A percentile compares a stretch with the other conserved stretches of the same genome.
phyloP scores from a whole-genome alignment of 2,888 invertebrate genomes.

The Dorcus parallelipipedus region DNA sequence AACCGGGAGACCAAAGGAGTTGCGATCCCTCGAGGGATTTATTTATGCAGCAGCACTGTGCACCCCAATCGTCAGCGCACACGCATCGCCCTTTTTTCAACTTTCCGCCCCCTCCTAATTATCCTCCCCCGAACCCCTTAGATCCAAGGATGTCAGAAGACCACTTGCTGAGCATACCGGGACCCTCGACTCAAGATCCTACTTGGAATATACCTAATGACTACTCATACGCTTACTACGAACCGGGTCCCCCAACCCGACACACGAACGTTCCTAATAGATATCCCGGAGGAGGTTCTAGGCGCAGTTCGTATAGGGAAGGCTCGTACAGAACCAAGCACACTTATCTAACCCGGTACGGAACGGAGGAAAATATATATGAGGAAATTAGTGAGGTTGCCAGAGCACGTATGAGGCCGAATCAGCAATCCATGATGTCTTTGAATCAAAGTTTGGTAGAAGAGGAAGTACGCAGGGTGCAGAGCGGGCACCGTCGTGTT shows the following conservation, averaged over 20 bases:
- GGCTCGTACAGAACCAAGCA: slow-evolving; percentile 44
- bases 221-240: slow-evolving; percentile 83
- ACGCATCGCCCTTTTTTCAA: slow-evolving; percentile 57
- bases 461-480: slow-evolving; percentile 80
- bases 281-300: slow-evolving; percentile 42
- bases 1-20: slow-evolving; percentile 16
- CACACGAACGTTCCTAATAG: slow-evolving; percentile 62
- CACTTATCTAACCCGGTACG: slow-evolving; percentile 55
- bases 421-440: slow-evolving; percentile 56
- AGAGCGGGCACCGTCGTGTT: slow-evolving; percentile 77
- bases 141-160: slow-evolving; percentile 41
- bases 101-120: slow-evolving; percentile 73
- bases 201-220: slow-evolving; percentile 51
- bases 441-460: slow-evolving; percentile 71
- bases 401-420: slow-evolving; percentile 22
- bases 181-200: slow-evolving; percentile 37
- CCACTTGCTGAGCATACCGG: slow-evolving; percentile 38
- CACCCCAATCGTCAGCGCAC: slow-evolving; percentile 25
- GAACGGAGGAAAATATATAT: slow-evolving; percentile 82
- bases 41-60: slow-evolving; percentile 14
- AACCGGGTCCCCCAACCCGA: slow-evolving; percentile 61
- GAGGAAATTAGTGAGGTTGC: slow-evolving; percentile 72
- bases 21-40: slow-evolving; percentile 9
- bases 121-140: slow-evolving; percentile 56
- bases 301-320: slow-evolving; percentile 42